Conservation (phyloP, 2,888 invertebrate species). For the Cephus nigrinus region DNA sequence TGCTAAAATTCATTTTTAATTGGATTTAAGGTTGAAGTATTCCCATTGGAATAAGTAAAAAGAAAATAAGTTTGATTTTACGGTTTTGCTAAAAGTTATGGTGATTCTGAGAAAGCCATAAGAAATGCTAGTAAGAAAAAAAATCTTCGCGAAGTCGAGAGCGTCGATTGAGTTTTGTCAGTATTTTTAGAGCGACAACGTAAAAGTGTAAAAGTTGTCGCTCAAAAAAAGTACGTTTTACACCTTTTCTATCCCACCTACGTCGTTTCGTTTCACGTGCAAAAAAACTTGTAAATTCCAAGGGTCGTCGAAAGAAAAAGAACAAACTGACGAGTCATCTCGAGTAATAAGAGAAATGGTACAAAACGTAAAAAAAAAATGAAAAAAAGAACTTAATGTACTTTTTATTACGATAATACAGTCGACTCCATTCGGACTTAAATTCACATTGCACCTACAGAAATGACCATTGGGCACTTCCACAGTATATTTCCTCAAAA, state of each 20-base stretch:
- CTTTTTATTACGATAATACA: neutral
- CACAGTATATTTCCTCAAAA: neutral
- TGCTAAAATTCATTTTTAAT: neutral
- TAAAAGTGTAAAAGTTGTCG: neutral
- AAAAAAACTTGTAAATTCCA: neutral
- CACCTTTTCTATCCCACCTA: neutral
- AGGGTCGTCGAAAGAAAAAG: no score
- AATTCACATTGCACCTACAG: neutral
- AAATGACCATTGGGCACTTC: neutral
- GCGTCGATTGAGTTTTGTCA: neutral
- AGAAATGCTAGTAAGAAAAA: neutral
- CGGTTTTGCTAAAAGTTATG: neutral
- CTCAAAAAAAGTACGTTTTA: neutral
- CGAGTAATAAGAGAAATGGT: neutral
- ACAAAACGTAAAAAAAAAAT: neutral
- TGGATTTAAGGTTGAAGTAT: neutral
- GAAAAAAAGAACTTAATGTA: neutral
- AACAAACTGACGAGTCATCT: neutral
- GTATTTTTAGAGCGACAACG: neutral
- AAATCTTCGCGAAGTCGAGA: neutral
- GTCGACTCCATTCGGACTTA: neutral
- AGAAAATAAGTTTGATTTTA: neutral
- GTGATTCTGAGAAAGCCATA: neutral
- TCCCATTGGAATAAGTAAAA: neutral
- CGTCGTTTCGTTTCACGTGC: neutral